These are phyloP conservation scores for Notothenia coriiceps DNA, from an alignment of 2,113 vertebrate species.

Conservation along the genomic window DNA sequence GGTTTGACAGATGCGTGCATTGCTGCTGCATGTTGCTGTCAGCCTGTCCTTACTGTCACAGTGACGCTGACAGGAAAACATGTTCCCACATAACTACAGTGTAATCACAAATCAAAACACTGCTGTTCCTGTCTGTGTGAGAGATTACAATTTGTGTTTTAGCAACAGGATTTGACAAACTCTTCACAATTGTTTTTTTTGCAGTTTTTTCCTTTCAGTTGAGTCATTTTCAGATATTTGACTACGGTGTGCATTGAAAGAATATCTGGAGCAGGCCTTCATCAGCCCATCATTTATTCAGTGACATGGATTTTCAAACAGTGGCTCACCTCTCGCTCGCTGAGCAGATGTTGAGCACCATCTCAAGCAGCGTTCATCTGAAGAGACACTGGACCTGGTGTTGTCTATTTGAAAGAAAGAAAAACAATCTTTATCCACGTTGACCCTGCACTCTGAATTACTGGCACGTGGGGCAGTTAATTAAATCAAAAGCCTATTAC, in stretches of 20 bases:
- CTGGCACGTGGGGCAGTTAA: constrained; percentile 72
- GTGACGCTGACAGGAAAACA: constrained; percentile 54
- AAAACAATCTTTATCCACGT: constrained; percentile 53
- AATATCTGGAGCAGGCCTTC: constrained; percentile 67
- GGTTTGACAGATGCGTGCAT: constrained; percentile 47
- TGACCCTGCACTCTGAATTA: constrained; percentile 51
- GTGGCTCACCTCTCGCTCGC: constrained; percentile 66
- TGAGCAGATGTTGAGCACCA: constrained; percentile 66
- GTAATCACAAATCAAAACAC: constrained; percentile 55
- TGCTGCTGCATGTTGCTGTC: constrained; percentile 33
- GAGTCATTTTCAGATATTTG: constrained; percentile 41
- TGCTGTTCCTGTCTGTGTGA: background rate
- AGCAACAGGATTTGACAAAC: constrained; percentile 5
- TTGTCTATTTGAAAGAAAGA: constrained; percentile 53
- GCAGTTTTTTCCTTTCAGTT: background rate
- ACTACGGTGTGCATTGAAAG: constrained; percentile 41
- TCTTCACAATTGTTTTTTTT: background rate
- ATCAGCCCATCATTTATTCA: constrained; percentile 74
- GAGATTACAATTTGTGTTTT: constrained; percentile 11
- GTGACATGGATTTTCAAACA: constrained; percentile 69
- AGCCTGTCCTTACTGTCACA: constrained; percentile 31
- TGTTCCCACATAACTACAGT: constrained; percentile 47
- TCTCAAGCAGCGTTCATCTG: constrained; percentile 65
- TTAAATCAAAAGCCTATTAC: constrained; percentile 76
- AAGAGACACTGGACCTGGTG: constrained; percentile 60